A percentile compares a stretch with the other conserved stretches of the same genome.
Evolutionary conservation across 2,113 vertebrate genomes (phyloP).

Genomic region (Sclerurus mexicanus): DNA sequence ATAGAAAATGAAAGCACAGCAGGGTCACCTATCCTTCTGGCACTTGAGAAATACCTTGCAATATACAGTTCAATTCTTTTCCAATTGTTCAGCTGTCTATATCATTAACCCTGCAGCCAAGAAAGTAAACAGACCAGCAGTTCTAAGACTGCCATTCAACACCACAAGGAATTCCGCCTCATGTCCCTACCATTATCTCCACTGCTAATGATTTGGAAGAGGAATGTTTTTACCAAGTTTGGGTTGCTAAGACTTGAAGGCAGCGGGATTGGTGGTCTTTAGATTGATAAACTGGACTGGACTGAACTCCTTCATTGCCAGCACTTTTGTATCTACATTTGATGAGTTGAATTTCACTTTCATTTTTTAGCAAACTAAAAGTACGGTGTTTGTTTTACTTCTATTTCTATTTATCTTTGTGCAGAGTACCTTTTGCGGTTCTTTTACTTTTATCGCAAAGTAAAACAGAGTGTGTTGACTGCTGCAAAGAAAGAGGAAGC

Average conservation of each 20-base stretch:
- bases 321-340: background rate
- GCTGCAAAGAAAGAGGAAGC: background rate
- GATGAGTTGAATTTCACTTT: background rate
- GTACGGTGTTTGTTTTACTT: background rate
- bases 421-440: background rate
- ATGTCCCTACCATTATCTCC: conserved; percentile 36
- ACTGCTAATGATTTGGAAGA: background rate
- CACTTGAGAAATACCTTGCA: conserved; percentile 25
- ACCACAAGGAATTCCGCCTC: background rate
- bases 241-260: background rate
- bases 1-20: conserved; percentile 39
- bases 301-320: background rate
- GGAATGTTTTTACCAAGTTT: background rate
- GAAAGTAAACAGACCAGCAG: conserved; percentile 28
- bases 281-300: background rate
- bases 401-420: background rate
- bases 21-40: conserved; percentile 12
- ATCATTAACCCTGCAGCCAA: conserved; percentile 9
- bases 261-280: background rate
- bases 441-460: background rate
- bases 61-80: conserved; percentile 27
- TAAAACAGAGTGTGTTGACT: background rate
- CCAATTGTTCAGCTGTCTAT: conserved; percentile 29
- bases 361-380: background rate
- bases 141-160: background rate